A percentile compares a stretch with the other conserved stretches of the same genome.
Evolutionary conservation across 2,888 invertebrate genomes (phyloP).

Genomic region (Geophilus truncorum): DNA sequence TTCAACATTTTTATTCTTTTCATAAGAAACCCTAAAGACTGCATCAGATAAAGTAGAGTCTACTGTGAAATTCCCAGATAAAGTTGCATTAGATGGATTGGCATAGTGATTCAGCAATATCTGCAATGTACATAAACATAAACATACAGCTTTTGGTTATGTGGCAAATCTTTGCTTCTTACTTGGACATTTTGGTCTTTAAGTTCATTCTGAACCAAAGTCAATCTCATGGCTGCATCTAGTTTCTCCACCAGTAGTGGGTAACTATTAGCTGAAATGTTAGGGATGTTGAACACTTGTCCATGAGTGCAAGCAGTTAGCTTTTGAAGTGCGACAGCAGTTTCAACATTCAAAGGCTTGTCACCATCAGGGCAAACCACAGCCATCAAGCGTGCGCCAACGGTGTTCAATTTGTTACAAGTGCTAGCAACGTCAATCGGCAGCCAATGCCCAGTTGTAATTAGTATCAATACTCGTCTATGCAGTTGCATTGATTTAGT

Average conservation of each 20-base stretch:
- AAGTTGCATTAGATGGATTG: background rate
- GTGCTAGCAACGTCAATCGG: background rate
- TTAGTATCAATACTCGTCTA: background rate
- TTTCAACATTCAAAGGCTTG: background rate
- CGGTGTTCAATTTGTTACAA: background rate
- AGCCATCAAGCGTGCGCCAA: background rate
- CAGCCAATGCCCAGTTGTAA: background rate
- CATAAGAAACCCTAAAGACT: background rate
- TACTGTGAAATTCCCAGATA: background rate
- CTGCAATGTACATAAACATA: no score
- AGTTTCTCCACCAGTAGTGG: background rate
- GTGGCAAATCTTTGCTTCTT: no score
- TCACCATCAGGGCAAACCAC: background rate
- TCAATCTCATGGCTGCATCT: background rate
- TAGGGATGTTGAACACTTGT: background rate
- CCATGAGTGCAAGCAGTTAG: background rate
- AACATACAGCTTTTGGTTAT: no score
- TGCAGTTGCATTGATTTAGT: background rate
- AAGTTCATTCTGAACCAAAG: background rate
- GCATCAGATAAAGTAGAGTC: background rate
- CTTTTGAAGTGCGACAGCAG: background rate
- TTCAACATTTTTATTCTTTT: background rate
- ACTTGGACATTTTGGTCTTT: background rate
- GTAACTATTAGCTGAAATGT: background rate
- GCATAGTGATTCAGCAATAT: background rate